Conservation (phyloP, 1,140 invertebrate species). For the Zeugodacus cucurbitae region DNA sequence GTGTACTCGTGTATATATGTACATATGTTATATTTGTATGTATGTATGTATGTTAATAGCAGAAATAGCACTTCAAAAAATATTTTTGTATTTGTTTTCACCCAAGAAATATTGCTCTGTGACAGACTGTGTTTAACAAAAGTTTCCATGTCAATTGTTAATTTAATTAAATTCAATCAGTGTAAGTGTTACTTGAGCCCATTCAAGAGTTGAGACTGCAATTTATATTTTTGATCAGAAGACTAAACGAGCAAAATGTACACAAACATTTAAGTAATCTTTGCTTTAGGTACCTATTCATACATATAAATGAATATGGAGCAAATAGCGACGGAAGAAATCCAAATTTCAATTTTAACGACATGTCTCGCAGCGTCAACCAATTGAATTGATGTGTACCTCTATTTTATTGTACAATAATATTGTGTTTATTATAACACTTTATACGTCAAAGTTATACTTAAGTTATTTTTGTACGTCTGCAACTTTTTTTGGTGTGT, state of each 20-base stretch:
- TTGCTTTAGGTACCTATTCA: neutral
- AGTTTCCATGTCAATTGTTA: conserved; percentile 22
- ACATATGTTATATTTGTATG: too few relatives aligned
- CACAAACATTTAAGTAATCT: neutral
- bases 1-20: too few relatives aligned
- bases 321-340: neutral
- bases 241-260: neutral
- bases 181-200: conserved; percentile 27
- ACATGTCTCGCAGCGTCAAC: neutral
- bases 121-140: neutral
- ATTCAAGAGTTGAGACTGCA: conserved; percentile 31
- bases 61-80: too few relatives aligned
- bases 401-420: conserved; percentile 17
- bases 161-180: conserved; percentile 39
- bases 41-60: too few relatives aligned
- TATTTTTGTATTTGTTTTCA: neutral
- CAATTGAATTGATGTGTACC: neutral
- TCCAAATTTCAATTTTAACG: neutral
- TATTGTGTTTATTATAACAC: neutral
- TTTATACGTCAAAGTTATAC: neutral
- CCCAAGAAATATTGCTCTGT: neutral
- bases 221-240: neutral
- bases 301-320: neutral
- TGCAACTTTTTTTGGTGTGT: neutral
- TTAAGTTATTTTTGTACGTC: neutral